Evolutionary conservation across 2,113 vertebrate species (phyloP).

Genomic region (Marcusenius ussheri): DNA sequence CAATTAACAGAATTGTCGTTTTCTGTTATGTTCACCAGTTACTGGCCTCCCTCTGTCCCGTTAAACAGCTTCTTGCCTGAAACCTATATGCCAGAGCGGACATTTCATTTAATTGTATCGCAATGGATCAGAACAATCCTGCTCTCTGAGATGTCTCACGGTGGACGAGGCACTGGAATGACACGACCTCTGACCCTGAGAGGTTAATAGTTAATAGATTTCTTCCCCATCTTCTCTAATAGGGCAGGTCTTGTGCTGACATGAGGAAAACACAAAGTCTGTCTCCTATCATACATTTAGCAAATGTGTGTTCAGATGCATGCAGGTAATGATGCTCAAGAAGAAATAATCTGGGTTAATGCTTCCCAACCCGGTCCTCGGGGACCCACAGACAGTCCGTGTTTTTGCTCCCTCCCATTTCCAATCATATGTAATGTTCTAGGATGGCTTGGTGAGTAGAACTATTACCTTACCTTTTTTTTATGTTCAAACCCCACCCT

Average conservation of each 20-base stretch:
- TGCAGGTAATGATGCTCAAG: not conserved
- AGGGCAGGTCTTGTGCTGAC: not conserved
- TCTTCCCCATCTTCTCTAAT: not conserved
- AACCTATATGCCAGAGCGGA: not conserved
- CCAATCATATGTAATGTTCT: not conserved
- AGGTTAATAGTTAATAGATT: not conserved
- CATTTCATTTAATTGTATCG: not conserved
- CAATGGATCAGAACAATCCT: not conserved
- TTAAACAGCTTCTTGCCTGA: not conserved
- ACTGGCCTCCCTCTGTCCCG: not conserved
- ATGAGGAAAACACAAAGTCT: not conserved
- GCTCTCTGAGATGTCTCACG: not conserved
- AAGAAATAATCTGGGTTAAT: not conserved
- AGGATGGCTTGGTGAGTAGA: not conserved
- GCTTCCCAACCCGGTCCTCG: not conserved
- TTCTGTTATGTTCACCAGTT: not conserved
- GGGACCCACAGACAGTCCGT: not conserved
- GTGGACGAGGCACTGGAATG: not conserved
- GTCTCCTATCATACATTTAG: not conserved
- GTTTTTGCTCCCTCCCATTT: not conserved
- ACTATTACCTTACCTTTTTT: not conserved
- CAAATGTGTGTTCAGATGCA: not conserved
- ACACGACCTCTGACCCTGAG: not conserved
- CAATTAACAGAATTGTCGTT: not conserved
- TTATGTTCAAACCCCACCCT: not conserved